Evolutionary conservation across 2,888 invertebrate species (phyloP), one percentile per base, ranked within the genome.

Genomic region (Cryptocephalus primarius): DNA sequence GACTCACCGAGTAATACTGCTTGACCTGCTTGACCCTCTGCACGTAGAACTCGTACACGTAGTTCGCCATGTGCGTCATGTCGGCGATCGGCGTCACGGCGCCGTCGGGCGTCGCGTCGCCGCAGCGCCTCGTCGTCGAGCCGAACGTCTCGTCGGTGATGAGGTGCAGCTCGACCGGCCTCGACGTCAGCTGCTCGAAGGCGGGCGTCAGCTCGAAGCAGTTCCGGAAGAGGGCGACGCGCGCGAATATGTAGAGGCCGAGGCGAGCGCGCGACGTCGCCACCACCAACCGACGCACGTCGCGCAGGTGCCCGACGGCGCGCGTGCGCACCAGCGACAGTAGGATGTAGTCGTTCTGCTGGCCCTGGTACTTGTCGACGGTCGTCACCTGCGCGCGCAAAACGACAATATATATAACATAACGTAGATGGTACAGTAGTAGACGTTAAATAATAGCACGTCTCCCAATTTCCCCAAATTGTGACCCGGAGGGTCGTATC

Each of bases 341-440:
- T 11, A 99, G 76, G 49, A 99, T 94, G 63, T 91, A 94, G 72
- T 99, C 99, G 71, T 99, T 99, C 72, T 99, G 99, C 65, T 99
- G 99, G 47, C 99, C 99, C 67, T 99, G 99, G 70, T 95, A 99
- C 67, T 97, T 96, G 73, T 99, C 99, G 12, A 99, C 99, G 0
- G 99, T 99, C 1, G 90, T 88, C 31, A 90, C 82, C 81, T 81
- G 56, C 8, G 3, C 3, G 12, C 11, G 11, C 9, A 45, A 45
- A 47, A 4, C 9, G 4, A 4, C 34, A 46, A n/a, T 34, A 38
- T 44, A 33, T n/a, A n/a, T n/a, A n/a, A n/a, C n/a, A n/a, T n/a
- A n/a, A n/a, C n/a, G n/a, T n/a, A n/a, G n/a, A n/a, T n/a, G n/a
- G n/a, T n/a, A n/a, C n/a, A n/a, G n/a, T n/a, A n/a, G n/a, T n/a